Base-by-base conservation (phyloP, 2,113 vertebrate species). In the Tetrax tetrax region DNA sequence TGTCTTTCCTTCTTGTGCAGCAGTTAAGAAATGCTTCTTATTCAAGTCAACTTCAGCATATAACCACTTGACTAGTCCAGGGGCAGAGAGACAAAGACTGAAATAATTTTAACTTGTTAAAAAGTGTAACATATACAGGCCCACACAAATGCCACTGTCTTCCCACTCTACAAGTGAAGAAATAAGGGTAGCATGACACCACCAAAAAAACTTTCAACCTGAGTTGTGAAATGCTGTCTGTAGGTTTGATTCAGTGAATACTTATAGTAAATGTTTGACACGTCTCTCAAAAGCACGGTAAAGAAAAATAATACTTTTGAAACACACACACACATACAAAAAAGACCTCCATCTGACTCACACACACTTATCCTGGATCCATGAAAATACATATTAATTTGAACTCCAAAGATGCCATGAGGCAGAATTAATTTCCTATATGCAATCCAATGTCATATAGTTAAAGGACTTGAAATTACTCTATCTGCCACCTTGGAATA, bases 401-500 rank as follows among this genome's bases (percentile, higher is more conserved):
- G 41, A 91, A 82, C 60, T 65, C 59, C 54, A 80, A 63, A 89
- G 47, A 59, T 63, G 23, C 33, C 14, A 50, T 10, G 4, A 78
- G 37, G 22, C n/a, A 47, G 37, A 87, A 84, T 70, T 65, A 63
- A 93, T 78, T 95, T 86, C 54, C 76, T 61, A 27, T 33, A 47
- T 51, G 63, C n/a, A 80, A 50, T 78, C 22, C 56, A 74, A 17
- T 37, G 23, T 66, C 37, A 63, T 95, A 1, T n/a, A 28, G 24
- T 88, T 80, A 88, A 93, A 89, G 31, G 54, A 74, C 20, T n/a
- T 87, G 15, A 86, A 80, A 74, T 90, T 45, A 48, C 37, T 6
- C 0, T 77, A 64, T 86, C 54, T 85, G 23, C 83, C 89, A 78
- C 94, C 76, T 63, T 89, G 68, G 47, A 89, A 83, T 70, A 89